These are phyloP conservation scores for Catocala fraxini DNA, from an alignment of 2,888 invertebrate species.

Conservation along the genomic window DNA sequence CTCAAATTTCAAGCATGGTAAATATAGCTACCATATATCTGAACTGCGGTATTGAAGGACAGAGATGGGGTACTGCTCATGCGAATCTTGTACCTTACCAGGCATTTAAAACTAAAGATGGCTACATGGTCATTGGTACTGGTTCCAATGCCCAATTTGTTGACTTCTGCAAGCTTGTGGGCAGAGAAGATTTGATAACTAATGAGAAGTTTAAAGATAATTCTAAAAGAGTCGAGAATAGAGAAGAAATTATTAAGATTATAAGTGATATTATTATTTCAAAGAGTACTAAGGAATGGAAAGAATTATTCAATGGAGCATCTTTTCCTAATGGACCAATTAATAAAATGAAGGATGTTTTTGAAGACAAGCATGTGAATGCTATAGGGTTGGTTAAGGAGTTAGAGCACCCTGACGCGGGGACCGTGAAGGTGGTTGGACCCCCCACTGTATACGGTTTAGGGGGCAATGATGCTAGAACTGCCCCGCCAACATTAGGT, in stretches of 20 bases:
- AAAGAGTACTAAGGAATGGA: constrained; percentile 93
- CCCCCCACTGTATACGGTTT: constrained; percentile 95
- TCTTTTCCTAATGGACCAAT: constrained; percentile 96
- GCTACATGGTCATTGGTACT: constrained; percentile 94
- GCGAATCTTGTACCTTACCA: constrained; percentile 98
- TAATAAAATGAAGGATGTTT: constrained; percentile 94
- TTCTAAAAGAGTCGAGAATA: constrained; percentile 91
- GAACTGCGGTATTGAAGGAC: constrained; percentile 93
- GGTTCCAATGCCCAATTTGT: constrained; percentile 95
- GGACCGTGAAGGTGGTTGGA: constrained; percentile 92
- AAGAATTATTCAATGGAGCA: constrained; percentile 89
- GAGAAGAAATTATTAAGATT: constrained; percentile 89
- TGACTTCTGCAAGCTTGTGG: constrained; percentile 90
- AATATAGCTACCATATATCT: constrained; percentile 97
- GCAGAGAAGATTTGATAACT: constrained; percentile 87
- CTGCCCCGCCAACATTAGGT: constrained; percentile 94
- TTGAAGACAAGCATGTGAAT: constrained; percentile 95
- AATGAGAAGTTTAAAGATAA: constrained; percentile 92
- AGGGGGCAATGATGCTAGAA: constrained; percentile 90
- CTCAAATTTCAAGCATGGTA: constrained; percentile 95
- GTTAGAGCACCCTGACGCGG: constrained; percentile 90
- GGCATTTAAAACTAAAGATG: constrained; percentile 94
- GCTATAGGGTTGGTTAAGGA: constrained; percentile 91
- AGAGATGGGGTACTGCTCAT: constrained; percentile 97
- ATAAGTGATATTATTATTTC: constrained; percentile 87